These are phyloP conservation scores for Ernsta delagoae DNA, from an alignment of 2,888 invertebrate genomes.

Conservation along the genomic window DNA sequence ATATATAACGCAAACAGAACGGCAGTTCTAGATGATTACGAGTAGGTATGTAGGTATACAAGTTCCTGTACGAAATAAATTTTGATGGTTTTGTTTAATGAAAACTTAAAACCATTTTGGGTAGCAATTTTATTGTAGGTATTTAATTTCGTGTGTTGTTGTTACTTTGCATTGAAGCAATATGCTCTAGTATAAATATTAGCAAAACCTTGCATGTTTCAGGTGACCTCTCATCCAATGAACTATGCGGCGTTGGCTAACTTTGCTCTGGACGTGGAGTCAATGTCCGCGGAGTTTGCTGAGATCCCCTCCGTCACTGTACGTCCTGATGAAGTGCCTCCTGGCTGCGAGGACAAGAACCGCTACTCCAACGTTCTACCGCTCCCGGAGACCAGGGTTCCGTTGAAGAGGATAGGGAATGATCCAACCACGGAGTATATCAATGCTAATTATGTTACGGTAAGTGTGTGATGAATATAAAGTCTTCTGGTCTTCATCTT, in stretches of 20 bases:
- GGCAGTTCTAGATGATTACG: too few species aligned
- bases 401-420: conserved; percentile 88
- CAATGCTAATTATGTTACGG: conserved; percentile 96
- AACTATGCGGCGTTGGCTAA: conserved; percentile 91
- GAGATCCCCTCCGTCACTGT: conserved; percentile 92
- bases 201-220: conserved; percentile 40
- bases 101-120: too few species aligned
- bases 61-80: too few species aligned
- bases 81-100: too few species aligned
- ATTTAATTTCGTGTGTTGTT: too few species aligned
- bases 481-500: too few species aligned
- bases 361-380: conserved; percentile 97
- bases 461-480: conserved; percentile 72
- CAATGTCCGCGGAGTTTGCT: conserved; percentile 92
- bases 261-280: conserved; percentile 88
- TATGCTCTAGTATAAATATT: too few species aligned
- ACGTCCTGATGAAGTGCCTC: conserved; percentile 92
- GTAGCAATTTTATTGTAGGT: too few species aligned
- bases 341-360: conserved; percentile 95
- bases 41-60: too few species aligned
- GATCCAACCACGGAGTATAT: conserved; percentile 95
- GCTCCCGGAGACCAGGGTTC: conserved; percentile 95
- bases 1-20: too few species aligned
- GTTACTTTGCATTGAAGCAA: too few species aligned
- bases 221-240: conserved; percentile 89